These are phyloP conservation scores for Sycophaga agraensis DNA, from an alignment of 1,140 invertebrate genomes.

Conservation along the genomic window DNA sequence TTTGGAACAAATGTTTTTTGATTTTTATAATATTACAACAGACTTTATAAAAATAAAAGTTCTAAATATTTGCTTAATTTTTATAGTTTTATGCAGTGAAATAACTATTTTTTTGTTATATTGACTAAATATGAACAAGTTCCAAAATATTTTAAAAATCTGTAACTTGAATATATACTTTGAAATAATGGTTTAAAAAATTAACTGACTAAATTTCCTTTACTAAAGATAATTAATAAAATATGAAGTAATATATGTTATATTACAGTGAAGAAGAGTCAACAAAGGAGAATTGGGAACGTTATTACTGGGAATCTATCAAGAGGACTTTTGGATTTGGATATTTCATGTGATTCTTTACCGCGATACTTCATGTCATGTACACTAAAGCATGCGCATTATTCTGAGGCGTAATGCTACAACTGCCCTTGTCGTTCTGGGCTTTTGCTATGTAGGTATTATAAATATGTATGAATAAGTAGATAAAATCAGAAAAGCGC, in stretches of 20 bases:
- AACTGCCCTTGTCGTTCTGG: conserved; percentile 2
- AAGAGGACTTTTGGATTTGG: conserved; percentile 92
- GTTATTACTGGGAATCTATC: conserved; percentile 92
- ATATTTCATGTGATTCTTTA: conserved; percentile 67
- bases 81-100: not conserved
- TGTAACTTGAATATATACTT: not conserved
- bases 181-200: no score
- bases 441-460: conserved; percentile 23
- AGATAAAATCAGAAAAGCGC: conserved; percentile 10
- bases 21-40: no score
- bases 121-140: no score
- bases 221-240: not conserved
- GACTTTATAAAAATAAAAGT: no score
- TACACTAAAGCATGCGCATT: conserved; percentile 15
- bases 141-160: no score
- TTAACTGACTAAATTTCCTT: not conserved
- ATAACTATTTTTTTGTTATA: not conserved
- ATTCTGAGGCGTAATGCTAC: not conserved
- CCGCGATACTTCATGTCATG: conserved; percentile 3
- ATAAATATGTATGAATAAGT: conserved; percentile 32
- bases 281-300: conserved; percentile 85
- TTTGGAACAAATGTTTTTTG: not conserved
- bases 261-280: conserved; percentile 71
- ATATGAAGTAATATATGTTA: not conserved
- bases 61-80: not conserved